Evolutionary conservation across 1,140 invertebrate species (phyloP).

Genomic region (Zaprionus ornatus): DNA sequence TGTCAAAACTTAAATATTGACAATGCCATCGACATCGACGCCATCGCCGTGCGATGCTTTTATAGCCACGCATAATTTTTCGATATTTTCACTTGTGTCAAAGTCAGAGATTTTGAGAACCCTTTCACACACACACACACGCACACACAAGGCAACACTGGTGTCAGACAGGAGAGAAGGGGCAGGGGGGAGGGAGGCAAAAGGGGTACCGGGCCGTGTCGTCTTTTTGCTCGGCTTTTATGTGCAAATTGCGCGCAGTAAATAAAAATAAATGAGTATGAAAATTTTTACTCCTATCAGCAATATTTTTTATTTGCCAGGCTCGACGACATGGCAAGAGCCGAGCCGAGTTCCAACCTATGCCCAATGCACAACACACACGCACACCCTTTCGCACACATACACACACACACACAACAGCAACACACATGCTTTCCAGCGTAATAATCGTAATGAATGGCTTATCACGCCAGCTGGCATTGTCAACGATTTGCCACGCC

Average conservation of each 20-base stretch:
- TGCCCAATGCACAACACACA: constrained; percentile 24
- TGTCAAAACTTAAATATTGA: constrained; percentile 82
- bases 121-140: constrained; percentile 51
- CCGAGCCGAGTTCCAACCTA: constrained; percentile 26
- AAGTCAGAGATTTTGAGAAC: constrained; percentile 68
- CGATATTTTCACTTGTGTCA: constrained; percentile 72
- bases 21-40: constrained; percentile 66
- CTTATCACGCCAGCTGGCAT: constrained; percentile 82
- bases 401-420: constrained; percentile 13
- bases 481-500: constrained; percentile 69
- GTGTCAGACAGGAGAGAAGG: neutral
- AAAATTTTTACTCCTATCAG: constrained; percentile 81
- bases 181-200: neutral
- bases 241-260: constrained; percentile 81
- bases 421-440: constrained; percentile 38
- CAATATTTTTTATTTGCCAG: constrained; percentile 76
- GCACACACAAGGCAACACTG: neutral
- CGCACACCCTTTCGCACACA: constrained; percentile 19
- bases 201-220: constrained; percentile 15
- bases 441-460: constrained; percentile 82
- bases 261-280: constrained; percentile 83
- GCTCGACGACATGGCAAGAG: constrained; percentile 20
- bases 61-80: constrained; percentile 75
- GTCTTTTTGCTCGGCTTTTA: constrained; percentile 58
- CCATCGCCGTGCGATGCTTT: constrained; percentile 61